Evolutionary conservation across 2,888 invertebrate genomes (phyloP).

Genomic region (Tetragnatha montana): DNA sequence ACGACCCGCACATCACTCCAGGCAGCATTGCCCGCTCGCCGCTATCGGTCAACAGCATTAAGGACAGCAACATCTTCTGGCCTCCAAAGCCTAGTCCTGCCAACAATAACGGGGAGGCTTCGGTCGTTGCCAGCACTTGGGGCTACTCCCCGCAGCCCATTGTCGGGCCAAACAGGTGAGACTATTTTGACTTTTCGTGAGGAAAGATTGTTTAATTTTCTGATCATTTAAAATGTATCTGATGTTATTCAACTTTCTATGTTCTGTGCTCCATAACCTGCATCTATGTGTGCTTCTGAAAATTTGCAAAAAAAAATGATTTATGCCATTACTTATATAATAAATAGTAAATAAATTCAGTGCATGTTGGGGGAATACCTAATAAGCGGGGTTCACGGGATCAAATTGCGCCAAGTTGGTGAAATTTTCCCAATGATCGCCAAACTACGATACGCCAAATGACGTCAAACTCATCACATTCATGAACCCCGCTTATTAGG

Average conservation of each 20-base stretch:
- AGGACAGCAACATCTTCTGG: constrained; percentile 84
- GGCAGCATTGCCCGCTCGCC: constrained; percentile 82
- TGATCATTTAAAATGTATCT: not conserved
- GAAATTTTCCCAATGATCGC: no score
- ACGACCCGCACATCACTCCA: constrained; percentile 97
- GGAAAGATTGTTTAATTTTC: not conserved
- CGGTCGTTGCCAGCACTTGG: constrained; percentile 87
- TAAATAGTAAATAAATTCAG: no score
- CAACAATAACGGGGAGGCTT: constrained; percentile 76
- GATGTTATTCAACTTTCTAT: not conserved
- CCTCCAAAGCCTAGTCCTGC: constrained; percentile 80
- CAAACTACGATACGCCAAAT: no score
- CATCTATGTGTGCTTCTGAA: no score
- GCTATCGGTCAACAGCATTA: constrained; percentile 87
- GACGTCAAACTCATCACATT: no score
- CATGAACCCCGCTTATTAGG: no score
- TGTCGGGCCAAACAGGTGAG: not conserved
- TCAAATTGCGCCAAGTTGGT: no score
- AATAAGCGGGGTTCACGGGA: no score
- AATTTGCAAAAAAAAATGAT: no score
- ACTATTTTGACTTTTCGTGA: not conserved
- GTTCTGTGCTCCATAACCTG: not conserved
- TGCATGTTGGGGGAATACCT: no score
- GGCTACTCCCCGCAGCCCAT: constrained; percentile 75
- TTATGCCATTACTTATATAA: no score